These are phyloP conservation scores for Coleophora deauratella DNA, from an alignment of 2,888 invertebrate genomes.

Conservation along the genomic window DNA sequence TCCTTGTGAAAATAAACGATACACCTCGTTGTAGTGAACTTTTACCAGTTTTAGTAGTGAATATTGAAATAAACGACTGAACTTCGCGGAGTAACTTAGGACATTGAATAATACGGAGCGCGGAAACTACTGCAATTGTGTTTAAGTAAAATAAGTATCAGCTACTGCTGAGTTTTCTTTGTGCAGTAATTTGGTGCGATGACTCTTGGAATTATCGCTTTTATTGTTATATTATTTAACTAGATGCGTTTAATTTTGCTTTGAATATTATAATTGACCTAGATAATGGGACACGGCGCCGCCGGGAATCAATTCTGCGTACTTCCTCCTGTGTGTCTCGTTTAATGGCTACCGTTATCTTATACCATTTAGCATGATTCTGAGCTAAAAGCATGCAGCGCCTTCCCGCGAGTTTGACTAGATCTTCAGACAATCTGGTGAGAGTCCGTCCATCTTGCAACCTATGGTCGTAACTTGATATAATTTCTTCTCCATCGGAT, in stretches of 20 bases:
- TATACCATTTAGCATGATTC: no score
- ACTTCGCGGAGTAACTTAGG: conserved; percentile 46
- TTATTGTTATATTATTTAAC: conserved; percentile 4
- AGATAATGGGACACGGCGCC: no score
- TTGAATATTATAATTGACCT: no score
- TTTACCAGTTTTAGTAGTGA: conserved; percentile 38
- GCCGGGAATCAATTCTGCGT: no score
- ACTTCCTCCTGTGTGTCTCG: no score
- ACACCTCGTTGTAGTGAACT: conserved; percentile 33
- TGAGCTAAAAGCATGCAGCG: no score
- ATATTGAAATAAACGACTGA: conserved; percentile 57
- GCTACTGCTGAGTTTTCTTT: conserved; percentile 26
- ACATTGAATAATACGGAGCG: conserved; percentile 52
- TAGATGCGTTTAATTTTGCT: conserved; percentile 27
- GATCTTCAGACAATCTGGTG: no score
- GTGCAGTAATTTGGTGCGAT: conserved; percentile 19
- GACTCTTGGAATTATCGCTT: conserved; percentile 13
- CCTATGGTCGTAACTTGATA: no score
- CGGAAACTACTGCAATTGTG: conserved; percentile 41
- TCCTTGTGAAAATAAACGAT: conserved; percentile 29
- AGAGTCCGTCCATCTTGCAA: no score
- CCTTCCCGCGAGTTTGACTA: no score
- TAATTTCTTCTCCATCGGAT: no score
- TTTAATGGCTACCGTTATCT: no score
- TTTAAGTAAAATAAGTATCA: conserved; percentile 45